Evolutionary conservation across 2,113 vertebrate genomes (phyloP).

Genomic region (Cryptotis parvus): DNA sequence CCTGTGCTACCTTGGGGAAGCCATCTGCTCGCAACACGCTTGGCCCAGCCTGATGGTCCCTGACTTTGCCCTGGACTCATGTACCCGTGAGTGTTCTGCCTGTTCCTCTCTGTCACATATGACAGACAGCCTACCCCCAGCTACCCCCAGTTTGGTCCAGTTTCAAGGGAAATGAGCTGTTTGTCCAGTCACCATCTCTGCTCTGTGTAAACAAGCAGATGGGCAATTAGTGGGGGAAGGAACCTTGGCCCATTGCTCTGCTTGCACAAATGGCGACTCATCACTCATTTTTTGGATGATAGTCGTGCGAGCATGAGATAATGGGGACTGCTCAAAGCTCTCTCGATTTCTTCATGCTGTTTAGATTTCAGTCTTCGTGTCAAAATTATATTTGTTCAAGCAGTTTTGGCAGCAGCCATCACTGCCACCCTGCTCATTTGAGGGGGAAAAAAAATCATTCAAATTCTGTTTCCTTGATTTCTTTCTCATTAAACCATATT

Average conservation of each 20-base stretch:
- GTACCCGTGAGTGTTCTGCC: slow-evolving; percentile 53
- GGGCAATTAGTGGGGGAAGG: slow-evolving; percentile 64
- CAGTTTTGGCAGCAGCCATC: slow-evolving; percentile 56
- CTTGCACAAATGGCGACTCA: slow-evolving; percentile 70
- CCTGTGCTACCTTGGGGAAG: neutral
- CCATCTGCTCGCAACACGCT: neutral
- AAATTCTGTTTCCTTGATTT: slow-evolving; percentile 51
- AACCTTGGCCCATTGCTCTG: slow-evolving; percentile 54
- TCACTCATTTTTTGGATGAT: slow-evolving; percentile 74
- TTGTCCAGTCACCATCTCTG: slow-evolving; percentile 73
- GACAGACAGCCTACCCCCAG: slow-evolving; percentile 35
- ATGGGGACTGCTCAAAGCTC: slow-evolving; percentile 68
- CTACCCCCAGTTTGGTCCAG: slow-evolving; percentile 58
- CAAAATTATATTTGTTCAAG: slow-evolving; percentile 74
- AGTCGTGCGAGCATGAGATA: slow-evolving; percentile 67
- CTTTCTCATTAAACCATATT: slow-evolving; percentile 47
- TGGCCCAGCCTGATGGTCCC: neutral
- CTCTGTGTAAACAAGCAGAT: slow-evolving; percentile 79
- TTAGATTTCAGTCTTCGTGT: slow-evolving; percentile 75
- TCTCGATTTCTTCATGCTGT: slow-evolving; percentile 77
- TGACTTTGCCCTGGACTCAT: slow-evolving; percentile 62
- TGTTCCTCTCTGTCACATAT: slow-evolving; percentile 40
- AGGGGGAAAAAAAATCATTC: slow-evolving; percentile 43
- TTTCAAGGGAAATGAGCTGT: slow-evolving; percentile 81
- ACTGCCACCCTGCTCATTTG: slow-evolving; percentile 58